These are phyloP conservation scores for Drepanosiphum platanoidis DNA, from an alignment of 2,888 invertebrate species.

Conservation along the genomic window DNA sequence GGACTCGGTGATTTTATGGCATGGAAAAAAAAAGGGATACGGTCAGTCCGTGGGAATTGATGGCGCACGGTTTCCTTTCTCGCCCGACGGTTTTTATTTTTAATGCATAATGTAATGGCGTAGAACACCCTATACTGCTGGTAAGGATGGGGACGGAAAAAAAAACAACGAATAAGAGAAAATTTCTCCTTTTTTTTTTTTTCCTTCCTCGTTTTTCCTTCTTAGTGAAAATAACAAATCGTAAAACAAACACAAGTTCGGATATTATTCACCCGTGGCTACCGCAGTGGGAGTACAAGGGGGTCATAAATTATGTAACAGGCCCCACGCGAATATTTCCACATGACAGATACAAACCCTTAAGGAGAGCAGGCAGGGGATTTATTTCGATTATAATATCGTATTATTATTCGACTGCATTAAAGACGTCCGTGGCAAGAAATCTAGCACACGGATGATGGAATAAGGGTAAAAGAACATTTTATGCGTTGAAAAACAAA, in stretches of 20 bases:
- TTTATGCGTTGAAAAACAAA: constrained; percentile 1
- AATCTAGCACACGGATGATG: background rate
- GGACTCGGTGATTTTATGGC: constrained; percentile 60
- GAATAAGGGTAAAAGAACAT: constrained; percentile 1
- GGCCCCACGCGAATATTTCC: constrained; percentile 60
- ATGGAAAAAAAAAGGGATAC: constrained; percentile 60
- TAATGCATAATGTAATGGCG: constrained; percentile 62
- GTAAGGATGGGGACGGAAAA: background rate
- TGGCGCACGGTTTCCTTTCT: constrained; percentile 60
- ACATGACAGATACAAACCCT: constrained; percentile 61
- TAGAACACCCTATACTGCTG: constrained; percentile 41
- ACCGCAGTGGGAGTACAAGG: constrained; percentile 31
- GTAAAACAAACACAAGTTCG: constrained; percentile 60
- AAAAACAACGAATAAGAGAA: constrained; percentile 43
- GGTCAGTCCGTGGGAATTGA: constrained; percentile 59
- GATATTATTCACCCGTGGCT: constrained; percentile 58
- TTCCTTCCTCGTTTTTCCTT: constrained; percentile 25
- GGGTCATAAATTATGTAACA: constrained; percentile 62
- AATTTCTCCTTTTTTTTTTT: constrained; percentile 28
- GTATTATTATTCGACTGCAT: constrained; percentile 56
- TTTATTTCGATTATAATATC: constrained; percentile 61
- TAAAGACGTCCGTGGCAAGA: constrained; percentile 27
- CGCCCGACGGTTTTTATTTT: constrained; percentile 58
- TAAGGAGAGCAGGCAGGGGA: constrained; percentile 15
- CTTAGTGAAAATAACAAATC: constrained; percentile 60